Evolutionary conservation across 2,113 vertebrate genomes (phyloP).

Genomic region (Aldabrachelys gigantea): DNA sequence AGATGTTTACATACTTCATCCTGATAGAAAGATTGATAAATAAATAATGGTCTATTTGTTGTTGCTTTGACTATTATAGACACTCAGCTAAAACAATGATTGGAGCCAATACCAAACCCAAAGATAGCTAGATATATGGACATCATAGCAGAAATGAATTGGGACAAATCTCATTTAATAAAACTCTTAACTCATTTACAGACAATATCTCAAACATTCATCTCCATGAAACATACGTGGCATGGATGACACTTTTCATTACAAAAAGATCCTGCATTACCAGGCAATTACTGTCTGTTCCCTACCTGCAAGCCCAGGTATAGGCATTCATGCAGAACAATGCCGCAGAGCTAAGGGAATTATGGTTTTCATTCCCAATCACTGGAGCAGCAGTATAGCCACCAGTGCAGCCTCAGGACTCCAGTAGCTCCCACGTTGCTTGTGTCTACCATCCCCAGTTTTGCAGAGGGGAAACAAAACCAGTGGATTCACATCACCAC

Average conservation of each 20-base stretch:
- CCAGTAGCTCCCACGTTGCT: not conserved
- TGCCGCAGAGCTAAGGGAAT: not conserved
- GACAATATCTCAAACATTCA: not conserved
- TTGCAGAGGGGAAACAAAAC: rapidly evolving
- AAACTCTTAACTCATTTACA: not conserved
- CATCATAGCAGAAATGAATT: not conserved
- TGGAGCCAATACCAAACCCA: not conserved
- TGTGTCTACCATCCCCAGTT: not conserved
- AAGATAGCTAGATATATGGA: not conserved
- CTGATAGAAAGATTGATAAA: not conserved
- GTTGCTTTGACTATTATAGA: not conserved
- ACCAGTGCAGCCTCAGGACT: not conserved
- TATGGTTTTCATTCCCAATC: not conserved
- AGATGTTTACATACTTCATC: not conserved
- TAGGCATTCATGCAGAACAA: not conserved
- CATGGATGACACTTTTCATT: not conserved
- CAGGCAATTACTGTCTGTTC: not conserved
- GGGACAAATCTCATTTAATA: not conserved
- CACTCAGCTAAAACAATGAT: not conserved
- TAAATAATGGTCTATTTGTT: not conserved
- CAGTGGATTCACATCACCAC: not conserved
- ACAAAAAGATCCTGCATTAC: not conserved
- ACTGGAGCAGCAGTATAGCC: not conserved
- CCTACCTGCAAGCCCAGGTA: not conserved
- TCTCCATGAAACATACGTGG: rapidly evolving